phyloP scores from a whole-genome alignment of 1,140 invertebrate genomes.

The Drosophila sproati region DNA sequence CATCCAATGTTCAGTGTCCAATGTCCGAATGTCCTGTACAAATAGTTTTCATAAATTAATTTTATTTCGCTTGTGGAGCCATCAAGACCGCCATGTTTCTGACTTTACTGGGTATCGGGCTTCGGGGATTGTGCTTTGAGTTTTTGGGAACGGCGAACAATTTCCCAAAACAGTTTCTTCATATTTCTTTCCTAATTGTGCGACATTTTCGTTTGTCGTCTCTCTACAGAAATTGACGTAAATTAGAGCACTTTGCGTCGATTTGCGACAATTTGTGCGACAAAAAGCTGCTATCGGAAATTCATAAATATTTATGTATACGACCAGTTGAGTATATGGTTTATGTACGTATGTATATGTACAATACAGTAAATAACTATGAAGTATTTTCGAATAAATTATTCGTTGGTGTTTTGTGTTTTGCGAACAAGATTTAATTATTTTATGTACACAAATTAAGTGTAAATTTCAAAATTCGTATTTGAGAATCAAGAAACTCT shows the following conservation, averaged over 20 bases:
- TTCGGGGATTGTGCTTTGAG: not conserved
- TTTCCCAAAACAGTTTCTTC: constrained; percentile 48
- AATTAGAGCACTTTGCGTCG: constrained; percentile 77
- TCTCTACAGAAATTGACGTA: constrained; percentile 66
- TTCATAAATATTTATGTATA: constrained; percentile 76
- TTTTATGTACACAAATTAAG: no score
- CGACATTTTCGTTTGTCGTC: constrained; percentile 56
- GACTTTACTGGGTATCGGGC: not conserved
- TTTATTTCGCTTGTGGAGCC: constrained; percentile 74
- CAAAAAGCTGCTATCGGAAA: constrained; percentile 63
- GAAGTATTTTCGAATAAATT: not conserved
- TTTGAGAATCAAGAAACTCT: no score
- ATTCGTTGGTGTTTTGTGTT: not conserved
- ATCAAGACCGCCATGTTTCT: constrained; percentile 41
- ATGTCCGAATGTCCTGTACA: constrained; percentile 48
- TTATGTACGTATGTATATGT: constrained; percentile 30
- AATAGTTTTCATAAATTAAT: constrained; percentile 84
- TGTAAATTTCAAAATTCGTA: no score
- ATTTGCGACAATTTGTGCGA: constrained; percentile 72
- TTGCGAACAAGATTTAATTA: no score
- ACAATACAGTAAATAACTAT: not conserved
- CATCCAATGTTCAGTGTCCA: not conserved
- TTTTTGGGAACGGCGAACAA: constrained; percentile 31
- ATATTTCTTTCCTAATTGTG: constrained; percentile 78
- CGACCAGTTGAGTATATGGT: constrained; percentile 40